Conservation (phyloP, 2,888 invertebrate species). For the Lasioglossum marginatum region DNA sequence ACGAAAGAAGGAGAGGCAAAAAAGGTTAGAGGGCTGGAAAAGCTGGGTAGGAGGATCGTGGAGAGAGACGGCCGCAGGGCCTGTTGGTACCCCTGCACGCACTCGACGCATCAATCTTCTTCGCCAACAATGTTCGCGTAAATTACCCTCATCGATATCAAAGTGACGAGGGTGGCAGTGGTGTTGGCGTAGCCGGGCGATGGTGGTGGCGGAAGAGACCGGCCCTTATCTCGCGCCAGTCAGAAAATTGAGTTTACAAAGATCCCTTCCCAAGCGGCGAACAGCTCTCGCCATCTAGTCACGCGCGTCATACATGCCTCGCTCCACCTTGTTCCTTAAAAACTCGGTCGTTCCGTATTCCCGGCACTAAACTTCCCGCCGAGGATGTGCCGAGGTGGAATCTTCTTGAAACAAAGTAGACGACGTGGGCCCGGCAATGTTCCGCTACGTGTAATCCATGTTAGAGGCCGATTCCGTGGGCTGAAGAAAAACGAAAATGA, state of each 20-base stretch:
- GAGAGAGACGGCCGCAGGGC: constrained; percentile 33
- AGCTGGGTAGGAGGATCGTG: constrained; percentile 10
- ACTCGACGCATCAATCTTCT: constrained; percentile 83
- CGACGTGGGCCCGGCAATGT: background rate
- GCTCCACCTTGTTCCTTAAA: too few species aligned
- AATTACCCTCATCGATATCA: constrained; percentile 84
- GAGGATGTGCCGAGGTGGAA: background rate
- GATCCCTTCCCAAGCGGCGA: constrained; percentile 48
- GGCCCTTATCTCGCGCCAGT: constrained; percentile 75
- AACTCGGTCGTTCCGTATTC: background rate
- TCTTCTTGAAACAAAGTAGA: constrained; percentile 1
- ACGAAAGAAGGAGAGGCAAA: constrained; percentile 16
- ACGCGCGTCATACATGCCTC: constrained; percentile 27
- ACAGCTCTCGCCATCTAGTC: constrained; percentile 34
- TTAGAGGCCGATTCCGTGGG: background rate
- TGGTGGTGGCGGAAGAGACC: constrained; percentile 63
- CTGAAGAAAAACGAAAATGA: background rate
- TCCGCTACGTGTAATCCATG: background rate
- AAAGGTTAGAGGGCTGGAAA: constrained; percentile 17
- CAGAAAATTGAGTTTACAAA: constrained; percentile 78
- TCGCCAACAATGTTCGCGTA: constrained; percentile 82
- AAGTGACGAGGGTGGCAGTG: constrained; percentile 75
- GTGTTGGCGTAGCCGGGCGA: constrained; percentile 44
- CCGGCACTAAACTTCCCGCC: background rate
- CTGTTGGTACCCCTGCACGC: constrained; percentile 71